Evolutionary conservation across 1,140 invertebrate species (phyloP).

Genomic region (Drosophila truncata): DNA sequence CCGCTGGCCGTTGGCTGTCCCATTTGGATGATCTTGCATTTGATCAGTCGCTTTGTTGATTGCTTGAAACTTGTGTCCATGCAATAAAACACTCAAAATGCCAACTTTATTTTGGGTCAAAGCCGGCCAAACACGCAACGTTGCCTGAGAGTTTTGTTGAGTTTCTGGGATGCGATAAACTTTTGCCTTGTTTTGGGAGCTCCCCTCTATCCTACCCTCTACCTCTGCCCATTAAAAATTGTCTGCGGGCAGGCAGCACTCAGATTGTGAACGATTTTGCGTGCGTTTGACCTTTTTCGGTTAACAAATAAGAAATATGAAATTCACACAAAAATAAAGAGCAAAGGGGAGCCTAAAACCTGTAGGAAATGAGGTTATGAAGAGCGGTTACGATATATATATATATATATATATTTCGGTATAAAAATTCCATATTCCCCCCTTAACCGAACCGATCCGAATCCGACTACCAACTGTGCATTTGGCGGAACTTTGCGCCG

Average conservation of each 20-base stretch:
- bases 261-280: conserved; percentile 67
- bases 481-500: conserved; percentile 81
- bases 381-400: background rate
- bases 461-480: conserved; percentile 79
- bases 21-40: conserved; percentile 82
- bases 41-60: conserved; percentile 83
- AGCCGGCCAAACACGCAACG: conserved; percentile 78
- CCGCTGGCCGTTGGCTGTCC: conserved; percentile 47
- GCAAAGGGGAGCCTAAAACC: conserved; percentile 41
- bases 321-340: conserved; percentile 52
- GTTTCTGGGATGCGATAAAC: conserved; percentile 63
- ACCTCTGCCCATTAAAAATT: conserved; percentile 26
- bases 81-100: conserved; percentile 83
- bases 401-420: conserved; percentile 2
- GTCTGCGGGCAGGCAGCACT: conserved; percentile 35
- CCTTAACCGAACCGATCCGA: conserved; percentile 18
- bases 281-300: conserved; percentile 75
- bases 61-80: conserved; percentile 82
- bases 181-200: conserved; percentile 47
- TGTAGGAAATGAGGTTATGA: conserved; percentile 69
- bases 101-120: conserved; percentile 83
- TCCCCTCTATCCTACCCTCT: background rate
- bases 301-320: conserved; percentile 36
- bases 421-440: conserved; percentile 60
- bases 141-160: conserved; percentile 61